Conservation (phyloP, 2,888 invertebrate species). For the Lampropteryx suffumata region DNA sequence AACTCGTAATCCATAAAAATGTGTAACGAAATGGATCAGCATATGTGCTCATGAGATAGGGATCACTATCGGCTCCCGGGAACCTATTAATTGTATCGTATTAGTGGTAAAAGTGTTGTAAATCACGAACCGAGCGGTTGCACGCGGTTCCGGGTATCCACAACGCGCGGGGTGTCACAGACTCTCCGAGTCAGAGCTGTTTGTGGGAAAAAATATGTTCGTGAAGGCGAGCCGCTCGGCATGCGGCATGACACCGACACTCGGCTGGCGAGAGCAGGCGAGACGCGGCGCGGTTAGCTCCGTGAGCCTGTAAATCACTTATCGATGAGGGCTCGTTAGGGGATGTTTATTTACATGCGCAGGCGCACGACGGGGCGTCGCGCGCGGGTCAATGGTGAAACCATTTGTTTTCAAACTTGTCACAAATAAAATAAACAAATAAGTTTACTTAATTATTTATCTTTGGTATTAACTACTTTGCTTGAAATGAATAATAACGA, state of each 20-base stretch:
- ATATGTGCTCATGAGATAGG: too few relatives aligned
- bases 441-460: too few relatives aligned
- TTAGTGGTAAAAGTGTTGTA: constrained; percentile 53
- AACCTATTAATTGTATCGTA: constrained; percentile 61
- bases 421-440: constrained; percentile 16
- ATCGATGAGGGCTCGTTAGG: constrained; percentile 22
- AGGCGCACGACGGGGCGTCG: constrained; percentile 24
- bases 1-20: constrained; percentile 4
- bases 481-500: too few relatives aligned
- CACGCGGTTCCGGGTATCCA: constrained; percentile 50
- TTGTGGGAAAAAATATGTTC: constrained; percentile 37
- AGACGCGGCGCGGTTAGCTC: constrained; percentile 10
- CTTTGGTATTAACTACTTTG: too few relatives aligned
- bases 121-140: constrained; percentile 36
- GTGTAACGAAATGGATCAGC: background rate
- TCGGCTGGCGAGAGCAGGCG: too few relatives aligned
- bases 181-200: constrained; percentile 14
- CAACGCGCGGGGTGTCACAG: constrained; percentile 19
- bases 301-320: constrained; percentile 34
- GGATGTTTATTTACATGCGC: constrained; percentile 17
- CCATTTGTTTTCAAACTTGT: constrained; percentile 13
- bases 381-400: background rate
- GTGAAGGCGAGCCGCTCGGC: too few relatives aligned
- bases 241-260: too few relatives aligned
- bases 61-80: constrained; percentile 53